Evolutionary conservation across 2,888 invertebrate species (phyloP).

Genomic region (Ptychoptera albimana): DNA sequence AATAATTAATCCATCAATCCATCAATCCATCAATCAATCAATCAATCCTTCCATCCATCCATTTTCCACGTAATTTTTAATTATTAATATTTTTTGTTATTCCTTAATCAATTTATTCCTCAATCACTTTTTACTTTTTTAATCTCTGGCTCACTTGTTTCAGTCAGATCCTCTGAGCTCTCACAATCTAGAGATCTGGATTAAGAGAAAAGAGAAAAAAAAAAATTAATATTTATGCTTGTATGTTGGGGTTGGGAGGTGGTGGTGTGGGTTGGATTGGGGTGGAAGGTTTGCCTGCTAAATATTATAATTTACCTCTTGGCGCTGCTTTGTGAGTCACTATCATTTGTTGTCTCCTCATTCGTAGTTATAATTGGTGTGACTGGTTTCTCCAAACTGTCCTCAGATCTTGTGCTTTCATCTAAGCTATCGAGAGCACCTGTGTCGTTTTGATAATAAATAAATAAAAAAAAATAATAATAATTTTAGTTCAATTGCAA

Average conservation of each 20-base stretch:
- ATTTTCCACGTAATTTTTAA: too few species aligned
- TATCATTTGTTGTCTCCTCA: constrained; percentile 18
- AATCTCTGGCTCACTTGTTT: constrained; percentile 23
- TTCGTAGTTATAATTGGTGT: constrained; percentile 29
- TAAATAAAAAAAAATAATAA: neutral
- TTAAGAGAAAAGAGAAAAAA: neutral
- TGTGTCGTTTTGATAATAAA: neutral
- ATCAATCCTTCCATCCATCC: too few species aligned
- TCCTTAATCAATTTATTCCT: constrained; percentile 8
- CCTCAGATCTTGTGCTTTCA: constrained; percentile 58
- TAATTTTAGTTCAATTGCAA: neutral
- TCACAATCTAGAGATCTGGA: constrained; percentile 15
- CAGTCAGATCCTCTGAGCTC: constrained; percentile 15
- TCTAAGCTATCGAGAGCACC: constrained; percentile 34
- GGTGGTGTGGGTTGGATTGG: neutral
- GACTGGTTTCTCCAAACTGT: constrained; percentile 51
- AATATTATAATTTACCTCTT: constrained; percentile 11
- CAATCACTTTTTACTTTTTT: constrained; percentile 29
- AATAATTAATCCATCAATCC: too few species aligned
- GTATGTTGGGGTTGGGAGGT: too few species aligned
- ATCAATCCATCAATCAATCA: too few species aligned
- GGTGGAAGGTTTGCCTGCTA: too few species aligned
- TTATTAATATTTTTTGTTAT: too few species aligned
- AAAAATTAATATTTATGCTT: too few species aligned
- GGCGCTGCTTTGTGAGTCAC: constrained; percentile 16